Conservation (phyloP, 2,888 invertebrate genomes). For the Sminthurides aquaticus region DNA sequence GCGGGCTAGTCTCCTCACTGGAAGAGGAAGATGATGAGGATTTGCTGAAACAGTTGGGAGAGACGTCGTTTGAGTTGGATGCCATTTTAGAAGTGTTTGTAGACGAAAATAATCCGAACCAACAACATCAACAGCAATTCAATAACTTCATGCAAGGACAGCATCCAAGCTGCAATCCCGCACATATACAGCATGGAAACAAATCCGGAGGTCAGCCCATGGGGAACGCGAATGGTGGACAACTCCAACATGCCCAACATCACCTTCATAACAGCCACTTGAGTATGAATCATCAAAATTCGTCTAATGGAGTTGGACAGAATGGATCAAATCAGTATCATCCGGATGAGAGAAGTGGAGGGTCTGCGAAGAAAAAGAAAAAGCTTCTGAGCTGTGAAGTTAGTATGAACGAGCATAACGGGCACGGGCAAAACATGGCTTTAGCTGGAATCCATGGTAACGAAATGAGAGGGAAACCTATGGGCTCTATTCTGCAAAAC, state of each 20-base stretch:
- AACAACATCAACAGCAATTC: constrained; percentile 24
- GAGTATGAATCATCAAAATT: background rate
- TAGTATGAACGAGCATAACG: constrained; percentile 12
- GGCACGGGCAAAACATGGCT: background rate
- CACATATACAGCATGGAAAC: constrained; percentile 48
- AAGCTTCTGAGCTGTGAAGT: constrained; percentile 17
- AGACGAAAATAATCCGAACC: constrained; percentile 36
- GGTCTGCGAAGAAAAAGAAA: constrained; percentile 1
- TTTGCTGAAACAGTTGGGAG: constrained; percentile 71
- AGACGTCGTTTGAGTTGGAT: constrained; percentile 79
- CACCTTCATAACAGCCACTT: constrained; percentile 10
- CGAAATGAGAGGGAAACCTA: background rate
- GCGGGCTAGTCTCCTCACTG: constrained; percentile 58
- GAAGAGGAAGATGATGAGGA: constrained; percentile 69
- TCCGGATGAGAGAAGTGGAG: constrained; percentile 9
- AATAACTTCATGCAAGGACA: constrained; percentile 22
- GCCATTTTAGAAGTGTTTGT: constrained; percentile 43
- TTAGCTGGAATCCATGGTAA: background rate
- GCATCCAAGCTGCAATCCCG: constrained; percentile 31
- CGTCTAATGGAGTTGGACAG: background rate
- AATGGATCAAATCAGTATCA: constrained; percentile 4
- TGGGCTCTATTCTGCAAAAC: constrained; percentile 38
- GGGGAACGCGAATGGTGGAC: constrained; percentile 2
- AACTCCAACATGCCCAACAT: constrained; percentile 10
- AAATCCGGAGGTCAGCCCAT: constrained; percentile 50